Conservation (phyloP, 1,140 invertebrate species). For the Acromyrmex charruanus region DNA sequence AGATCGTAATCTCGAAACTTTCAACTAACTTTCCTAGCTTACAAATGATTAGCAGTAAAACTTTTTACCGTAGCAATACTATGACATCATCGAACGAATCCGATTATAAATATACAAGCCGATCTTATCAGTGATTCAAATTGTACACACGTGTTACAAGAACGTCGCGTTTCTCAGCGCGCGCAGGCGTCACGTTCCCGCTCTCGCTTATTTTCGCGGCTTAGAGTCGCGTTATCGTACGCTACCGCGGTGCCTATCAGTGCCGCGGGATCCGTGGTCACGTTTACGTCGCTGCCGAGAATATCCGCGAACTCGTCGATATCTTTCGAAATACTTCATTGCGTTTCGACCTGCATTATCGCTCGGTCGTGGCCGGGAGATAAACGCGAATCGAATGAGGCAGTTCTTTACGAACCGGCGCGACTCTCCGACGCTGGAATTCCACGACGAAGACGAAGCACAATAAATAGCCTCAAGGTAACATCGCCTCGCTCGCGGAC, state of each 20-base stretch:
- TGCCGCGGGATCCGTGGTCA: slow-evolving; percentile 77
- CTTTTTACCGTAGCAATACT: neutral
- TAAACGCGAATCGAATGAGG: slow-evolving; percentile 22
- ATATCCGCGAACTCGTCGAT: neutral
- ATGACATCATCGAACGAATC: neutral
- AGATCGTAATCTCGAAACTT: neutral
- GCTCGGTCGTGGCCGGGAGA: slow-evolving; percentile 6
- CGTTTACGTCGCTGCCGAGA: slow-evolving; percentile 45
- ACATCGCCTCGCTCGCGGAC: neutral
- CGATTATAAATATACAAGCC: slow-evolving; percentile 13
- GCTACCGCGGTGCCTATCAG: slow-evolving; percentile 77
- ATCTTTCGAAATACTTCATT: neutral
- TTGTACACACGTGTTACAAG: slow-evolving; percentile 33
- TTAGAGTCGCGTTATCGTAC: slow-evolving; percentile 74
- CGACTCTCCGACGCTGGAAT: slow-evolving; percentile 13
- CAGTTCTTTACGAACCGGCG: neutral
- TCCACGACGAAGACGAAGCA: slow-evolving; percentile 58
- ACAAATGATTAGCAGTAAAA: neutral
- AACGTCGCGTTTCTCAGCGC: neutral
- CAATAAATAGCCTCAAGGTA: slow-evolving; percentile 73
- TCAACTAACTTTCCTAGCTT: neutral
- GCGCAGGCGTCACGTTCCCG: slow-evolving; percentile 50
- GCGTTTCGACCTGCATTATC: slow-evolving; percentile 25
- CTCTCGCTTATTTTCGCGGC: slow-evolving; percentile 67
- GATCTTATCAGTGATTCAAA: slow-evolving; percentile 22